Percentiles rank a stretch among this genome's conserved stretches.
These are phyloP conservation scores for Ceramica pisi DNA, from an alignment of 2,888 invertebrate genomes.

Conservation along the genomic window DNA sequence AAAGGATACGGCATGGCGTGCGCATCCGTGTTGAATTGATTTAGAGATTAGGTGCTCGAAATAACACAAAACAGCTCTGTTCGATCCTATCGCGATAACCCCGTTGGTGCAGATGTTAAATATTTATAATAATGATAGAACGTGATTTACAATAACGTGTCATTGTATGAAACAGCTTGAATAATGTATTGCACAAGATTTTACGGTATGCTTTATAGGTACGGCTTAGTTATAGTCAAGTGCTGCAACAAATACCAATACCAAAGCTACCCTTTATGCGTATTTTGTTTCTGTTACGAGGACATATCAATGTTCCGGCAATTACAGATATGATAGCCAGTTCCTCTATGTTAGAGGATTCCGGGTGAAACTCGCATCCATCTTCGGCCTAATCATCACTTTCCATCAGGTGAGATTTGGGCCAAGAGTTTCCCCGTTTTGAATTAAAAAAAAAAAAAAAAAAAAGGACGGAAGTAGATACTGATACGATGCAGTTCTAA, in stretches of 20 bases:
- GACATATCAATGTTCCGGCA: no score
- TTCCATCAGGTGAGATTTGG: no score
- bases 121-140: slow-evolving; percentile 1
- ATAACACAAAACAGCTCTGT: neutral
- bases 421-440: no score
- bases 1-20: slow-evolving; percentile 12
- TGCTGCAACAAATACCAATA: neutral
- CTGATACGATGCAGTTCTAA: slow-evolving; percentile 24
- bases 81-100: neutral
- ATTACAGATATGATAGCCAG: no score
- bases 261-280: neutral
- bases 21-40: slow-evolving; percentile 35
- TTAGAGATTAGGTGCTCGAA: slow-evolving; percentile 21
- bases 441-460: no score
- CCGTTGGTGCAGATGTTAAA: neutral
- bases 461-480: slow-evolving; percentile 2
- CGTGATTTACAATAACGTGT: neutral
- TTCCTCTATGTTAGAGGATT: no score
- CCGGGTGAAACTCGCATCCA: no score
- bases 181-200: slow-evolving; percentile 3
- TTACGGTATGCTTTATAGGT: slow-evolving; percentile 1
- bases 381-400: no score
- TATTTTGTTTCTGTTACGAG: neutral
- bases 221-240: neutral
- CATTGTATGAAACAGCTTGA: slow-evolving; percentile 4